Evolutionary conservation across 35 echinoderm and acorn worm genomes (phyloP), one percentile per base, ranked within the genome.

Genomic region (Chiridota heheva): DNA sequence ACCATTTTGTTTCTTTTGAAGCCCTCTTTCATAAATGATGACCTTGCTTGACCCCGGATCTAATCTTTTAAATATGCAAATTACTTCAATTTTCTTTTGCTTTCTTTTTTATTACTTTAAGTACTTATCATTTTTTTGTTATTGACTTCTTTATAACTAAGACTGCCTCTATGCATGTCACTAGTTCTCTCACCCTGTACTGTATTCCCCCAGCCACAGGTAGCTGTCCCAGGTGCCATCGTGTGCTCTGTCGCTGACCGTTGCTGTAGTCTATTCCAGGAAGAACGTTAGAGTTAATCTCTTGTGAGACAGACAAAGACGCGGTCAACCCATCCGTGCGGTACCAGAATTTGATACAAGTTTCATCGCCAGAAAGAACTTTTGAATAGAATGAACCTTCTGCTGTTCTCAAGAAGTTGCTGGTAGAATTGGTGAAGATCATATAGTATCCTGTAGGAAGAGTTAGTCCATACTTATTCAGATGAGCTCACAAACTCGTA

Each of bases 141-240:
- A n/a, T n/a, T n/a, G n/a, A n/a, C n/a, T n/a, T n/a, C n/a, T n/a
- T n/a, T n/a, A n/a, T n/a, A n/a, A n/a, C n/a, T n/a, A n/a, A n/a
- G n/a, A n/a, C n/a, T n/a, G n/a, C n/a, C n/a, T n/a, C n/a, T n/a
- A n/a, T n/a, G n/a, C n/a, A n/a, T n/a, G n/a, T n/a, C n/a, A n/a
- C n/a, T n/a, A n/a, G n/a, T n/a, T n/a, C n/a, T n/a, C n/a, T n/a
- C n/a, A n/a, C n/a, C n/a, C n/a, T n/a, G n/a, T n/a, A n/a, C n/a
- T n/a, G n/a, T n/a, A n/a, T n/a, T n/a, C n/a, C n/a, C n/a, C n/a
- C n/a, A n/a, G n/a, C n/a, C n/a, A n/a, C n/a, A n/a, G n/a, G n/a
- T n/a, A n/a, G 32, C 33, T 77, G 73, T 31, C 44, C 43, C 7
- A 77, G 46, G 44, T 77, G 73, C 73, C 73, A 77, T 60, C 73